Conservation (phyloP, 2,113 vertebrate genomes). For the Ramphastos sulfuratus region DNA sequence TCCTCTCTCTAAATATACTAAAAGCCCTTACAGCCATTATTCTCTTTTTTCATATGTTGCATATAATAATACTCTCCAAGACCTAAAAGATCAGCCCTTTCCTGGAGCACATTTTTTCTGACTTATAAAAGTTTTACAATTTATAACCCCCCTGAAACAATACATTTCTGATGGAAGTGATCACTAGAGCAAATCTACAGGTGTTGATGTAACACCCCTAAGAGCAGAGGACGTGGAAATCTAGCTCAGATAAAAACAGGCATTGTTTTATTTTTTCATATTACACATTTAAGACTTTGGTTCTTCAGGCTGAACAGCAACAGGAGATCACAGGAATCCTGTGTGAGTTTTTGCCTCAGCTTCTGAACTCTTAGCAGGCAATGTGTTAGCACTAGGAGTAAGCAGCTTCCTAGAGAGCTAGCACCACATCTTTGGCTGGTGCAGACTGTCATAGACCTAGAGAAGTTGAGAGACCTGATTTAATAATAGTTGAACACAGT, state of each 20-base stretch:
- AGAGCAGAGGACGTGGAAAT: neutral
- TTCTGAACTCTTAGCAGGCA: slow-evolving; percentile 6
- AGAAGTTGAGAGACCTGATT: neutral
- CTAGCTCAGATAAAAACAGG: neutral
- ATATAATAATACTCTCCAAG: slow-evolving; percentile 1
- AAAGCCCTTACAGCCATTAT: neutral
- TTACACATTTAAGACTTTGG: neutral
- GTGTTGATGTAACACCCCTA: slow-evolving; percentile 6
- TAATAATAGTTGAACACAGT: neutral
- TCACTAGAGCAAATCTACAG: slow-evolving; percentile 40
- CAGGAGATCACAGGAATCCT: neutral
- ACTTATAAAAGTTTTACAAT: slow-evolving; percentile 28
- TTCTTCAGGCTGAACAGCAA: neutral
- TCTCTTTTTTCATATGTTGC: slow-evolving; percentile 8
- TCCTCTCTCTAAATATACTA: neutral
- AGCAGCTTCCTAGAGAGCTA: neutral
- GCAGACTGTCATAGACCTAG: neutral
- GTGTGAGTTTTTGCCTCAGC: neutral
- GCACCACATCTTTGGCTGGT: neutral
- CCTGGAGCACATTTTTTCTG: slow-evolving; percentile 8
- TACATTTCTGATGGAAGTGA: slow-evolving; percentile 40
- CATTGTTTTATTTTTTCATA: neutral
- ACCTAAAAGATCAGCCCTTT: slow-evolving; percentile 30
- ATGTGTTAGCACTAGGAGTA: slow-evolving; percentile 11
- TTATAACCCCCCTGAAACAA: slow-evolving; percentile 37